Conservation (phyloP, 2,113 vertebrate genomes). For the Myrmecophaga tridactyla region DNA sequence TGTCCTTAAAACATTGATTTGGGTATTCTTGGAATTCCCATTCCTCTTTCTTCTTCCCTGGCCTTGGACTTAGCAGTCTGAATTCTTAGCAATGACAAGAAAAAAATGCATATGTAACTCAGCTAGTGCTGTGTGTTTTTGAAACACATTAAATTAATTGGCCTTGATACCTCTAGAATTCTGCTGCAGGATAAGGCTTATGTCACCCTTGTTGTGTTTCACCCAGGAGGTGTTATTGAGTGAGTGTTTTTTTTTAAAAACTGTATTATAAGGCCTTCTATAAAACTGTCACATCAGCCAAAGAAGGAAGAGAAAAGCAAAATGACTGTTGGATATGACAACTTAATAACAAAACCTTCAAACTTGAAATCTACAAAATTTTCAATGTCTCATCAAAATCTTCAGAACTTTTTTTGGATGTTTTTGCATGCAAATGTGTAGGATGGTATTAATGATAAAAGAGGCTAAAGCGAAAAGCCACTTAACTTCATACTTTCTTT, state of each 20-base stretch:
- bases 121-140: background rate
- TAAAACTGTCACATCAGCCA: background rate
- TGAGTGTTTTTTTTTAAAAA: background rate
- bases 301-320: background rate
- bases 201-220: background rate
- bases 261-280: background rate
- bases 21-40: background rate
- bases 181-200: background rate
- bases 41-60: background rate
- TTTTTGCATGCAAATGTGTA: background rate
- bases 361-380: background rate
- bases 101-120: background rate
- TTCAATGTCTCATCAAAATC: background rate
- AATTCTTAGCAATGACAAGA: background rate
- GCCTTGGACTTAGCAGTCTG: background rate
- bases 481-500: background rate
- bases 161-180: background rate
- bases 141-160: background rate
- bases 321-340: background rate
- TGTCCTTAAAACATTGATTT: background rate
- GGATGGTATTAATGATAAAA: background rate
- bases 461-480: background rate
- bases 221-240: background rate
- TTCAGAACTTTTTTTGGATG: background rate
- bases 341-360: background rate